Evolutionary conservation across 2,113 vertebrate genomes (phyloP).

Genomic region (Actinemys pallida): DNA sequence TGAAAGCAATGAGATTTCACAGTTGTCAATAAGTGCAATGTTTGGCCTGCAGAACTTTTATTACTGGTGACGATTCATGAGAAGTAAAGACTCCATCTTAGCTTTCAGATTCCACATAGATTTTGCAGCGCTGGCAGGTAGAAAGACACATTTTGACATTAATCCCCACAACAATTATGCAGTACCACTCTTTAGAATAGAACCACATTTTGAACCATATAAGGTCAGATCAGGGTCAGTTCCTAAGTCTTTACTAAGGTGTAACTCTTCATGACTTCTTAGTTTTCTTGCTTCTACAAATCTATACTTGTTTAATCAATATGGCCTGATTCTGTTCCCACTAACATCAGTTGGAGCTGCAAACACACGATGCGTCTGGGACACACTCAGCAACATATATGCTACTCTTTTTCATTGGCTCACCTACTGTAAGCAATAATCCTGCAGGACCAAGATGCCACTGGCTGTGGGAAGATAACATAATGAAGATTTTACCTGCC

Average conservation of each 20-base stretch:
- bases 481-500: not conserved
- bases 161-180: not conserved
- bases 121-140: not conserved
- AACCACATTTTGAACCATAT: not conserved
- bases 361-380: not conserved
- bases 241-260: not conserved
- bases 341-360: not conserved
- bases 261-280: constrained; percentile 12
- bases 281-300: constrained; percentile 31
- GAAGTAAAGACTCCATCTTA: not conserved
- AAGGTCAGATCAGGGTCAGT: constrained; percentile 8
- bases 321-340: not conserved
- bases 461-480: not conserved
- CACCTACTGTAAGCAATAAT: not conserved
- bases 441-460: not conserved
- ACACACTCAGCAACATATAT: not conserved
- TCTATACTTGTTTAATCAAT: not conserved
- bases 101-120: not conserved
- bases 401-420: not conserved
- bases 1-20: not conserved
- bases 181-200: constrained; percentile 12
- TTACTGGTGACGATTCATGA: not conserved
- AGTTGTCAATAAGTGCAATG: too few species aligned
- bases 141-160: not conserved
- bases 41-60: not conserved